Percentiles rank a stretch among this genome's conserved stretches.
phyloP scores from a whole-genome alignment of 1,140 invertebrate species.

The Drosophila orena region DNA sequence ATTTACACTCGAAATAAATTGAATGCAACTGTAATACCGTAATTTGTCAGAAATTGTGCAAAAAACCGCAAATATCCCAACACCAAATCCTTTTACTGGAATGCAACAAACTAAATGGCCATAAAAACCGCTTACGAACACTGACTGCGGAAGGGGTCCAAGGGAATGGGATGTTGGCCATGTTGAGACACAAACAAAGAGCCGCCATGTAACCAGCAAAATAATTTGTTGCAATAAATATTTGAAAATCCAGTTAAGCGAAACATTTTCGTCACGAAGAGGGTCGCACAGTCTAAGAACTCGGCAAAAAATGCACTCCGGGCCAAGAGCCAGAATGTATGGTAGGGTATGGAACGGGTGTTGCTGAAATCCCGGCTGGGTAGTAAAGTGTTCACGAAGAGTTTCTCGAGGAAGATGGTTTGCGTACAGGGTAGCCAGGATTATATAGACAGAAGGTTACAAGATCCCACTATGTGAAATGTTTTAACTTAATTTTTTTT shows the following conservation, averaged over 20 bases:
- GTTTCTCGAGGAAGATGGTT: constrained; percentile 14
- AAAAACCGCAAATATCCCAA: constrained; percentile 45
- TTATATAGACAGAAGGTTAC: background rate
- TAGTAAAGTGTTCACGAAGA: background rate
- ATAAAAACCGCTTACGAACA: constrained; percentile 66
- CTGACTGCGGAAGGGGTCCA: background rate
- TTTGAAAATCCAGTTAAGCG: constrained; percentile 82
- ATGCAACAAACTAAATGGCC: constrained; percentile 72
- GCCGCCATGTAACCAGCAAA: constrained; percentile 67
- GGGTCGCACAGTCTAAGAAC: constrained; percentile 47
- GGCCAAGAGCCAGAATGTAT: background rate
- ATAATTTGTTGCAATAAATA: constrained; percentile 84
- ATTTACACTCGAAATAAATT: constrained; percentile 34
- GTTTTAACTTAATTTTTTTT: no score
- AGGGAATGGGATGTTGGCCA: constrained; percentile 6
- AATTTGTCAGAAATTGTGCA: constrained; percentile 67
- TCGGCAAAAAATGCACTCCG: constrained; percentile 50
- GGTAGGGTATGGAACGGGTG: background rate
- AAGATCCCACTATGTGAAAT: no score
- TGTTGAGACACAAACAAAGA: constrained; percentile 50
- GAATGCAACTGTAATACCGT: constrained; percentile 30
- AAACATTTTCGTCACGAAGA: constrained; percentile 81
- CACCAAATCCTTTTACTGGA: constrained; percentile 51
- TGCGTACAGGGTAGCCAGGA: background rate
- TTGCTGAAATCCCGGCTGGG: constrained; percentile 19